Percentiles rank a stretch among this genome's conserved stretches.
phyloP scores from a whole-genome alignment of 1,140 invertebrate genomes.

The Tribolium madens region DNA sequence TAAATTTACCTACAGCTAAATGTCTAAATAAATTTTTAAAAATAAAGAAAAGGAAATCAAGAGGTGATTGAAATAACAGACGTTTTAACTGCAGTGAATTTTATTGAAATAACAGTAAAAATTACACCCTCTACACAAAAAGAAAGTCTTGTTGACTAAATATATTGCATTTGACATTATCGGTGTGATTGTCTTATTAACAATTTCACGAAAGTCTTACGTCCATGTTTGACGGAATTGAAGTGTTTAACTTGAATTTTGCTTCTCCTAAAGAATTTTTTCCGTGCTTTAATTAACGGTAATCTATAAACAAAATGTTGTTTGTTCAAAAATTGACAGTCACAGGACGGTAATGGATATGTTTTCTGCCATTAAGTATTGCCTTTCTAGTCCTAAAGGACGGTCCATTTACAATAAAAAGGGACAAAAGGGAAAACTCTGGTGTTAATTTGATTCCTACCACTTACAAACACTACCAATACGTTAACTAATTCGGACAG shows the following conservation, averaged over 20 bases:
- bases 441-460: neutral
- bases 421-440: neutral
- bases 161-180: constrained; percentile 42
- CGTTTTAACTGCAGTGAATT: neutral
- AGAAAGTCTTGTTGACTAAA: constrained; percentile 35
- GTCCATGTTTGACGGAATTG: constrained; percentile 23
- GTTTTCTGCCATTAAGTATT: constrained; percentile 42
- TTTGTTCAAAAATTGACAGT: constrained; percentile 25
- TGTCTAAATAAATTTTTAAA: no score
- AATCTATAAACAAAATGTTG: constrained; percentile 19
- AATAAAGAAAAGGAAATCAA: no score
- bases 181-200: constrained; percentile 36
- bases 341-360: constrained; percentile 44
- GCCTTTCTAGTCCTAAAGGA: constrained; percentile 30
- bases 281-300: constrained; percentile 17
- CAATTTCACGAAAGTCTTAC: constrained; percentile 40
- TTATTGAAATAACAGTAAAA: constrained; percentile 29
- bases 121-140: constrained; percentile 1
- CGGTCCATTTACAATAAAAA: neutral
- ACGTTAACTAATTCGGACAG: constrained; percentile 6
- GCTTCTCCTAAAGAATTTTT: constrained; percentile 1
- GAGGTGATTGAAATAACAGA: no score
- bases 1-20: no score
- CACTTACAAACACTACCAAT: neutral
- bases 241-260: constrained; percentile 25